A percentile compares a stretch with the other conserved stretches of the same genome.
These are phyloP conservation scores for Plumapathes pennacea DNA, from an alignment of 92 coral and sea anemone species.

Conservation along the genomic window DNA sequence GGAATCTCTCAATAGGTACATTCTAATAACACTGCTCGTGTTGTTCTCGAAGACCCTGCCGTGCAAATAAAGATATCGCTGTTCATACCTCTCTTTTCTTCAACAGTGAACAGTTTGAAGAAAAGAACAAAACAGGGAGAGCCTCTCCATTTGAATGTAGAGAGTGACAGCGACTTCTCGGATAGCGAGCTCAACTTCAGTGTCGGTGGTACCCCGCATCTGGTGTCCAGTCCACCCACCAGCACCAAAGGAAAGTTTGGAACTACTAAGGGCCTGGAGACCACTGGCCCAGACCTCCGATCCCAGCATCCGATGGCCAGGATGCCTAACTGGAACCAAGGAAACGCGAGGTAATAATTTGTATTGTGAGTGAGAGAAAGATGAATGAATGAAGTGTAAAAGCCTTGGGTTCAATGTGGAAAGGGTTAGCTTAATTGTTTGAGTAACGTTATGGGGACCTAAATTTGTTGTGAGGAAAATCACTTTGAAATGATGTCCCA, in stretches of 20 bases:
- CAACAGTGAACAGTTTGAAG: conserved; percentile 15
- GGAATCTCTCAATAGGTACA: too few species aligned
- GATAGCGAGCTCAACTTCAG: conserved; percentile 77
- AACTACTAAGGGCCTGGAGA: conserved; percentile 73
- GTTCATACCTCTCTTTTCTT: neutral
- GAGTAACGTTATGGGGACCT: too few species aligned
- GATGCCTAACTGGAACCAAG: too few species aligned
- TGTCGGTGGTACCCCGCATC: conserved; percentile 70
- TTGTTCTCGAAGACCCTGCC: too few species aligned
- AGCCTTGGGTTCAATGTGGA: too few species aligned
- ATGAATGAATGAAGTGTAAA: too few species aligned
- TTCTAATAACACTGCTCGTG: too few species aligned
- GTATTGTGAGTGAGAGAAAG: conserved; percentile 48
- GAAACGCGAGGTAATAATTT: too few species aligned
- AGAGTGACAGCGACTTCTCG: conserved; percentile 66
- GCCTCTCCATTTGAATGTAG: conserved; percentile 32
- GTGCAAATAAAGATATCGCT: too few species aligned
- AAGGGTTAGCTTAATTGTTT: too few species aligned
- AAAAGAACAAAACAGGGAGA: conserved; percentile 26
- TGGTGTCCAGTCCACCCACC: conserved; percentile 28
- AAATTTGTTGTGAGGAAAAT: too few species aligned
- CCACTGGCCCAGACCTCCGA: conserved; percentile 57
- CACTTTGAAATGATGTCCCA: too few species aligned
- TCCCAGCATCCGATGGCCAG: conserved; percentile 78
- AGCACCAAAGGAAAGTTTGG: conserved; percentile 58